Percentiles rank a stretch among this genome's conserved stretches.
Conservation (phyloP, 1,140 invertebrate species). For the Tetraneura akinire region DNA sequence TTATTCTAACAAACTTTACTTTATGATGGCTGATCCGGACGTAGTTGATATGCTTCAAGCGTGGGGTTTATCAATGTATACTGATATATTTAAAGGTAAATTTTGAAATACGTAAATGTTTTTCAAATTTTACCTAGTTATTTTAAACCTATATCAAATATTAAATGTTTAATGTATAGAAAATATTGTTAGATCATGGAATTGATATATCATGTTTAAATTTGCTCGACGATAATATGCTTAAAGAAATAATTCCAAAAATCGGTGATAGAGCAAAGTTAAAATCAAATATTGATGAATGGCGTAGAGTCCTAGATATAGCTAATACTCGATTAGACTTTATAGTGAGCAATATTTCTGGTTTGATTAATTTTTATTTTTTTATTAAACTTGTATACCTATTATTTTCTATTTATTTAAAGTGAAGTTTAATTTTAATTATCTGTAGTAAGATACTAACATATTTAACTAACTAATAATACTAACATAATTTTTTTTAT, state of each 20-base stretch:
- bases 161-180: too few species aligned
- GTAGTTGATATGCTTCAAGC: background rate
- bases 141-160: too few species aligned
- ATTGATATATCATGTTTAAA: background rate
- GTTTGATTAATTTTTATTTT: background rate
- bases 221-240: background rate
- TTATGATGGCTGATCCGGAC: background rate
- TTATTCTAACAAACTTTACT: too few species aligned
- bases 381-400: background rate
- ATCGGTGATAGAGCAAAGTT: background rate
- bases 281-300: background rate
- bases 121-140: too few species aligned
- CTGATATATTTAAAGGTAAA: background rate
- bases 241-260: conserved; percentile 5
- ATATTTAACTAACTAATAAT: background rate
- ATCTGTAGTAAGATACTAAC: background rate
- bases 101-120: too few species aligned
- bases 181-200: conserved; percentile 1
- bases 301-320: background rate
- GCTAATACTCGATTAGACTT: background rate
- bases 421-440: background rate
- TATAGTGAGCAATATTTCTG: background rate
- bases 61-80: background rate
- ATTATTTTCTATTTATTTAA: background rate
- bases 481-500: background rate